A percentile compares a stretch with the other conserved stretches of the same genome.
phyloP scores from a whole-genome alignment of 2,888 invertebrate genomes.

The Amphipyra berbera region DNA sequence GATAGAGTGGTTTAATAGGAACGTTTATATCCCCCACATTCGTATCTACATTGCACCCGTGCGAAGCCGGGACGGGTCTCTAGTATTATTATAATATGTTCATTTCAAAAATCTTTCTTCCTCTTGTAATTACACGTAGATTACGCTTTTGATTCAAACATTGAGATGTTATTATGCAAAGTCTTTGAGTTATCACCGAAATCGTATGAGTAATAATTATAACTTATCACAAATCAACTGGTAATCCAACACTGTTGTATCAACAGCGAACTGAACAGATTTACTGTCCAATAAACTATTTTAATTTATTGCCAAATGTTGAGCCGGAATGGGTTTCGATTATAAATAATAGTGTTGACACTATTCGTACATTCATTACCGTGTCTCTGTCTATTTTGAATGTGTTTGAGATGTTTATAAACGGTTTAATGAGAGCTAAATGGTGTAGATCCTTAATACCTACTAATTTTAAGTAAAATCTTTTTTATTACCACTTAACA shows the following conservation, averaged over 20 bases:
- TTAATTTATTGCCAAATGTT: constrained; percentile 71
- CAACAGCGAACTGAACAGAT: constrained; percentile 69
- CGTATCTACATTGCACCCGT: too few species aligned
- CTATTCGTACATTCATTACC: constrained; percentile 54
- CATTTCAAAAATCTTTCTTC: too few species aligned
- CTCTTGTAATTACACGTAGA: too few species aligned
- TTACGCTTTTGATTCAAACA: background rate
- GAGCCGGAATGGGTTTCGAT: constrained; percentile 65
- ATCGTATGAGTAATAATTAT: constrained; percentile 51
- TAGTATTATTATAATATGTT: too few species aligned
- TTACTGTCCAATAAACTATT: constrained; percentile 69
- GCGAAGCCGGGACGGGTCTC: too few species aligned
- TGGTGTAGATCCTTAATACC: background rate
- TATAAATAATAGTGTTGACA: constrained; percentile 67
- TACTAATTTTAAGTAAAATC: too few species aligned
- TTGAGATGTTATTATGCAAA: constrained; percentile 34
- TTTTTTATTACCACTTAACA: too few species aligned
- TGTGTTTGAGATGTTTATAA: constrained; percentile 17
- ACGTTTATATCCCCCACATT: too few species aligned
- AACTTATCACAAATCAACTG: constrained; percentile 65
- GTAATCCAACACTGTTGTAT: constrained; percentile 73
- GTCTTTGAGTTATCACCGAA: constrained; percentile 31
- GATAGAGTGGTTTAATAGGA: too few species aligned
- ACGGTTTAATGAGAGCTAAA: constrained; percentile 1
- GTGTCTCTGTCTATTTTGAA: constrained; percentile 15